Percentiles rank a stretch among this genome's conserved stretches.
phyloP scores from a whole-genome alignment of 2,888 invertebrate genomes.

The Synergus umbraculus region DNA sequence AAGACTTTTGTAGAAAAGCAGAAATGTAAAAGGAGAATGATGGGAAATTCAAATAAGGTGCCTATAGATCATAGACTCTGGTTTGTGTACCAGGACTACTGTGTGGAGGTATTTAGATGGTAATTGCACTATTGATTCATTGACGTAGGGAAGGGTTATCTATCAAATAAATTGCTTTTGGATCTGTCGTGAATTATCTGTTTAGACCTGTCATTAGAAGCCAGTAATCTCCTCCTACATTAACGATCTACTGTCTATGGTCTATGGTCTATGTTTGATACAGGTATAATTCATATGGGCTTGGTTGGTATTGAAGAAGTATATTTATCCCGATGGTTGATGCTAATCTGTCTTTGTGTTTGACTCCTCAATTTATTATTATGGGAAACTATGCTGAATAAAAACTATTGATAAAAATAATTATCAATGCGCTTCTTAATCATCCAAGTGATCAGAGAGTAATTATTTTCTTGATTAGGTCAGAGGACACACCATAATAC shows the following conservation, averaged over 20 bases:
- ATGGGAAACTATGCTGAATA: neutral
- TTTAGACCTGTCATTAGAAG: slow-evolving; percentile 23
- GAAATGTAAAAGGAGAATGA: too few relatives aligned
- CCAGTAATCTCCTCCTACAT: slow-evolving; percentile 21
- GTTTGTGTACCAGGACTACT: neutral
- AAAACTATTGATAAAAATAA: neutral
- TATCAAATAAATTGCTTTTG: slow-evolving; percentile 32
- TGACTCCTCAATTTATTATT: neutral
- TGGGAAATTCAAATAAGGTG: too few relatives aligned
- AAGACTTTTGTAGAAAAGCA: too few relatives aligned
- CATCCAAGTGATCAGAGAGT: slow-evolving; percentile 11
- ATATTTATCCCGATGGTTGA: neutral
- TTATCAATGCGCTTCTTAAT: neutral
- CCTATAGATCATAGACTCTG: neutral
- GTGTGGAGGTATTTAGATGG: slow-evolving; percentile 3
- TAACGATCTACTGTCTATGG: slow-evolving; percentile 9
- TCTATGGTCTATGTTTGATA: neutral
- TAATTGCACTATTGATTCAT: slow-evolving; percentile 15
- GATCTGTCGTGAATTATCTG: slow-evolving; percentile 29
- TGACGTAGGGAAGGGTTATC: slow-evolving; percentile 13
- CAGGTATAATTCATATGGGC: slow-evolving; percentile 13
- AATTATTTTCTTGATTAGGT: slow-evolving; percentile 21
- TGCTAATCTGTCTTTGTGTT: neutral
- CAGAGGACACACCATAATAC: neutral
- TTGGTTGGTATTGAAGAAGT: slow-evolving; percentile 26